Evolutionary conservation across 30 jellyfish, hydroid and myxozoan genomes (phyloP).

Genomic region (Nemopilema nomurai): DNA sequence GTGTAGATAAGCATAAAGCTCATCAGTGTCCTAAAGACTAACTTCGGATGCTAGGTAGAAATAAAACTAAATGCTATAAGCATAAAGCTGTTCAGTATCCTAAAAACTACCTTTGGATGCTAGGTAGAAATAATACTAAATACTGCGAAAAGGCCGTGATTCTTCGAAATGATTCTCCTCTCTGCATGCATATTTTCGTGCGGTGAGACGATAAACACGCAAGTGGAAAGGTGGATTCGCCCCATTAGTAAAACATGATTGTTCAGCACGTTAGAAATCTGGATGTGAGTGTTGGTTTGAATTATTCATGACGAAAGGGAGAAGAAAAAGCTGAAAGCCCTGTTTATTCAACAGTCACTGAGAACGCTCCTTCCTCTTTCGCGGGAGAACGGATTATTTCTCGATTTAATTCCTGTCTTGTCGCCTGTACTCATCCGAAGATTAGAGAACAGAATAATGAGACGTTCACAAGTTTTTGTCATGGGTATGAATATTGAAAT

Average conservation of each 20-base stretch:
- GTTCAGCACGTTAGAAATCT: neutral
- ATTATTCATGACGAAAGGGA: neutral
- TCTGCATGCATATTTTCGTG: no score
- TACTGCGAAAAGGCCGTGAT: no score
- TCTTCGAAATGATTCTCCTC: no score
- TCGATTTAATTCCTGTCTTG: neutral
- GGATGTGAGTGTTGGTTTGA: neutral
- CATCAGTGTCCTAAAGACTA: no score
- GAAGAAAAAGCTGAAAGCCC: neutral
- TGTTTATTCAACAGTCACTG: neutral
- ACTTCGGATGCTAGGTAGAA: no score
- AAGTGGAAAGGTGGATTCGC: neutral
- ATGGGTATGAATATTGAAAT: neutral
- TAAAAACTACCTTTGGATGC: no score
- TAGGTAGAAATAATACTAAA: no score
- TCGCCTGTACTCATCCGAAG: neutral
- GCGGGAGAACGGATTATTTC: neutral
- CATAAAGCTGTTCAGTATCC: no score
- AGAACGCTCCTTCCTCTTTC: neutral
- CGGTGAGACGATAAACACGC: no score
- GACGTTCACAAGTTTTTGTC: neutral
- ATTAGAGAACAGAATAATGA: no score
- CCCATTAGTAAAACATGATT: neutral
- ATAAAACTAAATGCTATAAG: no score
- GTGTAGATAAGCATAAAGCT: no score